Evolutionary conservation across 2,797 vertebrate genomes (phyloP).

Genomic region (Prionace glauca): DNA sequence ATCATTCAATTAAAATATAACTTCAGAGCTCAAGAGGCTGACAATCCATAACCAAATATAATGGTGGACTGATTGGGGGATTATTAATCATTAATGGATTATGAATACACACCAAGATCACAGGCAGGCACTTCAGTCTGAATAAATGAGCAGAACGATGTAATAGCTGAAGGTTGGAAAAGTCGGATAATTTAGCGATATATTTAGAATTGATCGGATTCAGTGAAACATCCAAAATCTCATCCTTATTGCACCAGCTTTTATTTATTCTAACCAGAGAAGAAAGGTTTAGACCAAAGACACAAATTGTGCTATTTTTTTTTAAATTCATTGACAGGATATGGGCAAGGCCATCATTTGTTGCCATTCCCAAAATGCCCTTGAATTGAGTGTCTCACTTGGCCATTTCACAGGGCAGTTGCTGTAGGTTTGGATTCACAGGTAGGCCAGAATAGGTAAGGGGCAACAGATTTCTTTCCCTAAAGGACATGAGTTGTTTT

Average conservation of each 20-base stretch:
- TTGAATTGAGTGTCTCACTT: no score
- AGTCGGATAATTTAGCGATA: neutral
- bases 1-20: conserved; percentile 34
- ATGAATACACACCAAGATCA: neutral
- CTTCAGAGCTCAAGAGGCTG: neutral
- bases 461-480: no score
- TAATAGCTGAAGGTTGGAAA: neutral
- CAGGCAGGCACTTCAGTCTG: neutral
- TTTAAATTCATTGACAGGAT: no score
- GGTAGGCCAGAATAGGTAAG: no score
- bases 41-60: neutral
- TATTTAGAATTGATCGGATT: neutral
- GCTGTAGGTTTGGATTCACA: no score
- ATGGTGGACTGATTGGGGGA: neutral
- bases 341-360: no score
- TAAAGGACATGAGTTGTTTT: no score
- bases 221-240: neutral
- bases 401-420: no score
- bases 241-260: neutral
- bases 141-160: conserved; percentile 15
- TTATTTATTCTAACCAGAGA: neutral
- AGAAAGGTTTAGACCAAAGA: neutral
- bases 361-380: no score
- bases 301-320: neutral
- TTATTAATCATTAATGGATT: conserved; percentile 35